Conservation (phyloP, 2,797 vertebrate species). For the Lepilemur septentrionalis region DNA sequence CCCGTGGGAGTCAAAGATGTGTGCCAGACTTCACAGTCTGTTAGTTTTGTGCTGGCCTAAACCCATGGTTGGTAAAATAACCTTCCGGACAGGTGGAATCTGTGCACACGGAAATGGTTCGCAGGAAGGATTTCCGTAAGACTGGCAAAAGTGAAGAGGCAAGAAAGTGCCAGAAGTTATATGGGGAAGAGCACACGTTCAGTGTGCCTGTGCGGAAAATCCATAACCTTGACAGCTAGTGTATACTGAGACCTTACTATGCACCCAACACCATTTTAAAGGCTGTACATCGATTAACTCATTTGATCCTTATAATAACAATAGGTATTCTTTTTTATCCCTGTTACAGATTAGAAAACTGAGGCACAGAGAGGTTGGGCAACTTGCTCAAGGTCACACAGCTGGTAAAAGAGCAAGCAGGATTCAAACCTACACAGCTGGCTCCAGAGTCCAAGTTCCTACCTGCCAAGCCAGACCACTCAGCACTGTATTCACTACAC, state of each 20-base stretch:
- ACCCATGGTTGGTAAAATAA: background rate
- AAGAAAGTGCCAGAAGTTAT: background rate
- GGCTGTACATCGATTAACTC: background rate
- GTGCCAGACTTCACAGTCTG: background rate
- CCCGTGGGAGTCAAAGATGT: background rate
- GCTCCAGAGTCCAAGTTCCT: background rate
- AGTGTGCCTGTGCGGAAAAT: background rate
- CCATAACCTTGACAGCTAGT: background rate
- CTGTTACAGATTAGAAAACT: background rate
- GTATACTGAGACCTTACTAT: background rate
- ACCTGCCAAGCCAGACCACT: fast-evolving
- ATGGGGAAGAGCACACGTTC: background rate
- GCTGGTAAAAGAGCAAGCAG: background rate
- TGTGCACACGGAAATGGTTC: background rate
- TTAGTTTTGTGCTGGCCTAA: background rate
- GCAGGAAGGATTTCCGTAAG: background rate
- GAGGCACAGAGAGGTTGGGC: background rate
- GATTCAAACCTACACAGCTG: background rate
- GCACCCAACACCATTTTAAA: background rate
- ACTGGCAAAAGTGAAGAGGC: background rate
- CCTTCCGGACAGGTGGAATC: background rate
- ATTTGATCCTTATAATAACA: background rate
- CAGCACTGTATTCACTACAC: background rate
- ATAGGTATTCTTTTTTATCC: background rate
- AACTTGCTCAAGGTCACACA: background rate